Evolutionary conservation across 2,113 vertebrate genomes (phyloP).

Genomic region (Heteronetta atricapilla): DNA sequence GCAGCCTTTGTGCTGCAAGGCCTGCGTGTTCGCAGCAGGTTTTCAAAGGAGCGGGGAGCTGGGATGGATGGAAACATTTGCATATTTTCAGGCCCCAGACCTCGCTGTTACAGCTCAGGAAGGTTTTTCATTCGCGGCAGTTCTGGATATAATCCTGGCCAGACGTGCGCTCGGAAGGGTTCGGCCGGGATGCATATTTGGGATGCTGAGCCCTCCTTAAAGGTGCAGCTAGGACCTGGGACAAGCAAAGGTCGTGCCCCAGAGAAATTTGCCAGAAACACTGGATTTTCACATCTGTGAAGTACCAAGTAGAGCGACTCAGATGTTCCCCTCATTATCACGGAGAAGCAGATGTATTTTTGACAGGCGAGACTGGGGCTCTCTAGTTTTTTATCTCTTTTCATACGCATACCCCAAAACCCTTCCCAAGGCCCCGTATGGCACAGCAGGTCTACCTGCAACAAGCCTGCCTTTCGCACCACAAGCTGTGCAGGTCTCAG

Average conservation of each 20-base stretch:
- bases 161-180: rapidly evolving
- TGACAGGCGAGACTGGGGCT: not conserved
- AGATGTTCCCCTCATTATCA: rapidly evolving
- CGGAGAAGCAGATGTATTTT: not conserved
- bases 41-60: not conserved
- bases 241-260: not conserved
- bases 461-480: not conserved
- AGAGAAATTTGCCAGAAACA: not conserved
- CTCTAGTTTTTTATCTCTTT: not conserved
- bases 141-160: too few relatives aligned
- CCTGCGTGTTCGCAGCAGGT: not conserved
- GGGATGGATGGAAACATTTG: too few relatives aligned
- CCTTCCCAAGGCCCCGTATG: too few relatives aligned
- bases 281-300: rapidly evolving
- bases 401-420: rapidly evolving
- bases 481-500: too few relatives aligned
- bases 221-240: rapidly evolving
- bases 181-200: rapidly evolving
- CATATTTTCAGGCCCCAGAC: not conserved
- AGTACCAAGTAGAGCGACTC: not conserved
- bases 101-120: rapidly evolving
- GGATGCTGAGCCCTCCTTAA: not conserved
- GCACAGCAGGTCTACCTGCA: rapidly evolving
- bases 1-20: not conserved
- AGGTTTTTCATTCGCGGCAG: not conserved